These are phyloP conservation scores for western clawed frog (Xenopus tropicalis) DNA, from an alignment of 2,113 vertebrate genomes.

Conservation along the genomic window DNA sequence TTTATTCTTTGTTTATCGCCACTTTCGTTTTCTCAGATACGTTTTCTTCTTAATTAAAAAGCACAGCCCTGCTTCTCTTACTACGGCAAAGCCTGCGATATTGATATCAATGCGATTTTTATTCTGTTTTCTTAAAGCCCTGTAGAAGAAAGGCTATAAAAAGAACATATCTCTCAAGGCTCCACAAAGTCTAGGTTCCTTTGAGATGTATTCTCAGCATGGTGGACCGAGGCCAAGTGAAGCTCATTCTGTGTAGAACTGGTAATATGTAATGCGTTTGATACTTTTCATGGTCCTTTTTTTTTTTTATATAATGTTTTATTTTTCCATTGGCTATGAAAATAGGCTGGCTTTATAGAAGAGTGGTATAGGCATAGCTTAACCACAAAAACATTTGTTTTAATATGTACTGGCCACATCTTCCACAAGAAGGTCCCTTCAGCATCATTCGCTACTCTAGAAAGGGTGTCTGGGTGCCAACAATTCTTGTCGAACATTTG, in stretches of 20 bases:
- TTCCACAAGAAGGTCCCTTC: constrained; percentile 44
- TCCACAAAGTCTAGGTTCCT: constrained; percentile 63
- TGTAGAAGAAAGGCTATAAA: constrained; percentile 52
- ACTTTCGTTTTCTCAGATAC: neutral
- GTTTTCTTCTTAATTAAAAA: constrained; percentile 35
- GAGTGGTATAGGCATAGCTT: constrained; percentile 30
- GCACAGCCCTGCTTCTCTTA: constrained; percentile 47
- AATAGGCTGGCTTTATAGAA: constrained; percentile 48
- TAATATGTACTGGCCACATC: constrained; percentile 49
- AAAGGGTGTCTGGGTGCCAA: constrained; percentile 41
- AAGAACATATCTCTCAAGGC: constrained; percentile 58
- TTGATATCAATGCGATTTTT: constrained; percentile 52
- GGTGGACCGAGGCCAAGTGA: constrained; percentile 67
- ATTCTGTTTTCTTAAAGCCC: constrained; percentile 22
- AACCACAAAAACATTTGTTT: constrained; percentile 51
- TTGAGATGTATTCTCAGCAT: constrained; percentile 58
- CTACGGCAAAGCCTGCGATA: constrained; percentile 60
- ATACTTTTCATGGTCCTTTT: constrained; percentile 56
- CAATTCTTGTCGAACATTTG: constrained; percentile 67
- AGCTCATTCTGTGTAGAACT: constrained; percentile 55
- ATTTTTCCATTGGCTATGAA: constrained; percentile 47
- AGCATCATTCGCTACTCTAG: constrained; percentile 47
- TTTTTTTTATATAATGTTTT: constrained; percentile 45
- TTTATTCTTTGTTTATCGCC: neutral
- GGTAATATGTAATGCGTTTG: constrained; percentile 57